Evolutionary conservation across 1,140 invertebrate genomes (phyloP).

Genomic region (Samia ricini): DNA sequence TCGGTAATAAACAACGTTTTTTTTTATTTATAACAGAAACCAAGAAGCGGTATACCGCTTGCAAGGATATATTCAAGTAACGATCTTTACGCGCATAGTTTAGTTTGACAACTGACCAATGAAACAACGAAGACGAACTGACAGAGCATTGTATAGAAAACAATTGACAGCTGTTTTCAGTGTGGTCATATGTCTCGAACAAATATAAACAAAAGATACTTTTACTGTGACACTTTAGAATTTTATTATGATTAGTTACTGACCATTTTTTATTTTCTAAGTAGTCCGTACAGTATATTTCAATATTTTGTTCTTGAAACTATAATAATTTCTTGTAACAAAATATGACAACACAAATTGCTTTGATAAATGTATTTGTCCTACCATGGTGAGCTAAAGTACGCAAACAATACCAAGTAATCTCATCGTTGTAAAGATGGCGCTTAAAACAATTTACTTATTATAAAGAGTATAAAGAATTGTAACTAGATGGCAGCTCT

Average conservation of each 20-base stretch:
- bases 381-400: background rate
- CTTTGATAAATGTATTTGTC: no score
- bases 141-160: slow-evolving; percentile 7
- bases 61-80: background rate
- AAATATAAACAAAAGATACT: background rate
- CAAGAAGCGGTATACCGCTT: background rate
- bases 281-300: background rate
- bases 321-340: background rate
- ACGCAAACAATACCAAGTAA: background rate
- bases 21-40: slow-evolving; percentile 18
- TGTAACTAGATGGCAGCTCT: background rate
- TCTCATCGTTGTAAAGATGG: background rate
- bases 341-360: background rate
- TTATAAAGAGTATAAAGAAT: background rate
- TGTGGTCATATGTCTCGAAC: background rate
- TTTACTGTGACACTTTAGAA: background rate
- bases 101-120: slow-evolving; percentile 26
- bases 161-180: slow-evolving; percentile 7
- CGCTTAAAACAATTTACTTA: background rate
- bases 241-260: background rate
- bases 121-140: slow-evolving; percentile 21
- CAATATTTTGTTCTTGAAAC: background rate
- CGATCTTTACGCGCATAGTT: slow-evolving; percentile 10
- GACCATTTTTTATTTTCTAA: background rate
- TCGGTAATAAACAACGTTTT: background rate